phyloP scores from a whole-genome alignment of 2,888 invertebrate genomes.

The Tachina lurida region DNA sequence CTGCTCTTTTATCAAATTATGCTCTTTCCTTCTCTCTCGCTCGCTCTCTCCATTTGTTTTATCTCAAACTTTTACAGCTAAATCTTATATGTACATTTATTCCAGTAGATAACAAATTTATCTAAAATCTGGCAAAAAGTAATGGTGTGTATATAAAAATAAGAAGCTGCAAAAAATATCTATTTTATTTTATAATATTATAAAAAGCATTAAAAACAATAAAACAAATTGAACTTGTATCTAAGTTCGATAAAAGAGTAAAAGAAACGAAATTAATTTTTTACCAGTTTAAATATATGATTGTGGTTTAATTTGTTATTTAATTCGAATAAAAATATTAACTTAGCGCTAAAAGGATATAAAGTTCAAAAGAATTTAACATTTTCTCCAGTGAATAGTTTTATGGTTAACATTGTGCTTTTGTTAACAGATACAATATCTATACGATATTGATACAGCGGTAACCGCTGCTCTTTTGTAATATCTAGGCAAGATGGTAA shows the following conservation, averaged over 20 bases:
- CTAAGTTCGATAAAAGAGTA: background rate
- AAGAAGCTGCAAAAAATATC: constrained; percentile 32
- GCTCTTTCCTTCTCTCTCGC: constrained; percentile 15
- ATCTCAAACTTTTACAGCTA: background rate
- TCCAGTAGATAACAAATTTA: constrained; percentile 63
- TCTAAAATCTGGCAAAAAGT: constrained; percentile 29
- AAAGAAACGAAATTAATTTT: background rate
- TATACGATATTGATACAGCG: too few relatives aligned
- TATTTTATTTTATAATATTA: background rate
- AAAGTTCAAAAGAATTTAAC: background rate
- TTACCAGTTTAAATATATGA: too few relatives aligned
- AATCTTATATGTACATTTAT: constrained; percentile 13
- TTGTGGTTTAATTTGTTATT: background rate
- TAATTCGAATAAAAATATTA: background rate
- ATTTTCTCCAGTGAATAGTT: background rate
- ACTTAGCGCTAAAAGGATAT: background rate
- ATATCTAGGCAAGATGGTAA: too few relatives aligned
- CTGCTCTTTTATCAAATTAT: background rate
- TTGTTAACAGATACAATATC: background rate
- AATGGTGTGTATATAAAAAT: constrained; percentile 28
- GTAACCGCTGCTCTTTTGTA: background rate
- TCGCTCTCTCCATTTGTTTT: constrained; percentile 1
- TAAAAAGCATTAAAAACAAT: background rate
- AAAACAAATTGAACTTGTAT: background rate
- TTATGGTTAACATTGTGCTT: background rate